These are phyloP conservation scores for Megaceryle maxima DNA, from an alignment of 2,113 vertebrate species.

Conservation along the genomic window DNA sequence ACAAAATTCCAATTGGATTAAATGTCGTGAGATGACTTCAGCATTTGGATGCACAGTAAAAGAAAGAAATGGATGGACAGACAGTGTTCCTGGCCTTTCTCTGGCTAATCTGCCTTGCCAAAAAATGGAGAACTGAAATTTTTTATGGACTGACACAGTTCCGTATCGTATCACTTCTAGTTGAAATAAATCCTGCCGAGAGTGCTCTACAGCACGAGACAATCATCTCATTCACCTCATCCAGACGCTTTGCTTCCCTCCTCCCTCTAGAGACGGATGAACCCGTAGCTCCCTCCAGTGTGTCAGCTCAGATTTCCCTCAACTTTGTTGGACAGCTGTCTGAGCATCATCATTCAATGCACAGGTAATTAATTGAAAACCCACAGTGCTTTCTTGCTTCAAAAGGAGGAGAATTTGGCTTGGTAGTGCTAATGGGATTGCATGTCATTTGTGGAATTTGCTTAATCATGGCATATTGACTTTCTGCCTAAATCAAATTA, in stretches of 20 bases:
- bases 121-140: not conserved
- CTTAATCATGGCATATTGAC: not conserved
- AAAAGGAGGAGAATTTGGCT: not conserved
- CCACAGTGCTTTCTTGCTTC: not conserved
- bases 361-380: not conserved
- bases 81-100: not conserved
- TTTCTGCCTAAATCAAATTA: slow-evolving; percentile 36
- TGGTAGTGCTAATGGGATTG: not conserved
- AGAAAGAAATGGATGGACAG: not conserved
- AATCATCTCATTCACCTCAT: not conserved
- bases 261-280: not conserved
- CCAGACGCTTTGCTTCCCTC: not conserved
- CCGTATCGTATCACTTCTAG: not conserved
- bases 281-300: not conserved
- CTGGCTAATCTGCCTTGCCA: not conserved
- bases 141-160: not conserved
- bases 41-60: not conserved
- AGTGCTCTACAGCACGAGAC: not conserved
- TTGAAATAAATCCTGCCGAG: fast-evolving
- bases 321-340: not conserved
- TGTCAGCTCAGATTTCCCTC: not conserved
- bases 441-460: not conserved
- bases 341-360: fast-evolving
- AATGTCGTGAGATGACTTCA: not conserved
- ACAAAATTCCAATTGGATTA: not conserved